Base-by-base conservation (phyloP, 2,888 invertebrate species). In the Spatulosminthurus flaviceps region DNA sequence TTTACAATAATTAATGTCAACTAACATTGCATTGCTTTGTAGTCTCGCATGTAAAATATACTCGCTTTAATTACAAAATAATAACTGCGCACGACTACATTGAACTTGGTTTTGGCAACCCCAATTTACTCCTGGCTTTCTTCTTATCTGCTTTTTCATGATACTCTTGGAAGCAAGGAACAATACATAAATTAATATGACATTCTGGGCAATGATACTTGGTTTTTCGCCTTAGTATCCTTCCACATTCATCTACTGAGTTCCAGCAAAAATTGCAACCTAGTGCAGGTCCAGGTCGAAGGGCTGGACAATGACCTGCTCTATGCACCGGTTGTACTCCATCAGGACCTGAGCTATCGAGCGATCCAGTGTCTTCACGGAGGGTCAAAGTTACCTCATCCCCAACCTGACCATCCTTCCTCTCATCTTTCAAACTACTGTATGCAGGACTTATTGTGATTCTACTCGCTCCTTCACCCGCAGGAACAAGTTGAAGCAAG, bases 191-290 rank as follows among this genome's bases (percentile, higher is more conserved):
- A 88, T 95, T 95, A 81, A 93, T 94, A 88, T 94, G 93, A 88
- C 95, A 95, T 87, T 95, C 95, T 0, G 95, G 95, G 88, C 95
- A 95, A 87, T 95, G 94, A 88, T 94, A 95, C 88, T 95, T 95
- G 0, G 95, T 95, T 89, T 95, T 95, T 80, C 95, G 90, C 69
- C 95, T 90, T 74, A 95, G 89, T 86, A 94, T 94, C 83, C 95
- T 89, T 51, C 94, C 94, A 88, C 93, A 92, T 69, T 91, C 92
- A 87, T 95, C 95, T 69, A 94, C 93, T 0, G 95, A 94, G 87
- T 95, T 95, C 95, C 95, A 95, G 88, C 95, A 95, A 87, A 92
- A 95, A 88, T 95, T 95, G 88, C 95, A 95, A 84, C 94, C 94
- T 82, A 95, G 89, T 1, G 95, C 94, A 5, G 95, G 94, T 0